Evolutionary conservation across 2,888 invertebrate genomes (phyloP), one percentile per base, ranked within the genome.

Genomic region (Alentia gelatinosa): DNA sequence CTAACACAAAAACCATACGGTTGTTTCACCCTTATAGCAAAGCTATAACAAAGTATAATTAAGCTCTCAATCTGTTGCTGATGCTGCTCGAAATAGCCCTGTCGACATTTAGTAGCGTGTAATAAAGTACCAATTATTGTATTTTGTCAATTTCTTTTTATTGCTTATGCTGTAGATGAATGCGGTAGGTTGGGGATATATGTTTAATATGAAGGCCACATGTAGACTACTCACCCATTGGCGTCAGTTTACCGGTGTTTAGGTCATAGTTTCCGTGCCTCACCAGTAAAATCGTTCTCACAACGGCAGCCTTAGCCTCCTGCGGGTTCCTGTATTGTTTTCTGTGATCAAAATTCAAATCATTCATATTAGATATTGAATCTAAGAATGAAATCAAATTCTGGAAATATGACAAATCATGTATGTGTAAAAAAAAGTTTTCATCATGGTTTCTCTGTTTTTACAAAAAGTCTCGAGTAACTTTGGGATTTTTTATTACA

Each of bases 241-340:
- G 63, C 26, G 92, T 92, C 35, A 93, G 92, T 63, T 83, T 63
- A 15, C 93, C 93, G 3, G 92, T 92, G 39, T 84, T 75, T 19
- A 86, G 47, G 88, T 92, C 88, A 79, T 93, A 92, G 42, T 93
- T 83, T 15, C 92, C 93, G 79, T 93, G 92, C n/a, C 92, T 79
- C 7, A 93, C 90, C 23, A 93, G 91, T 1, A 92, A 23, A n/a
- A 93, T 42, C 9, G 89, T 56, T 39, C 93, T 68, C 19, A 79
- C 88, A 5, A 47, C 35, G n/a, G 47, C 89, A 19, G 50, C 50
- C 30, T 75, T 23, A 15, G 86, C 90, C 15, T 91, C 90, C 30
- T 39, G 88, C 19, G 89, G 90, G 30, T 74, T 75, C n/a, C n/a
- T 56, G 39, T 23, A 74, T 40, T 23, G 15, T 19, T 74, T 74